Evolutionary conservation across 2,888 invertebrate genomes (phyloP).

Genomic region (Eupithecia inturbata): DNA sequence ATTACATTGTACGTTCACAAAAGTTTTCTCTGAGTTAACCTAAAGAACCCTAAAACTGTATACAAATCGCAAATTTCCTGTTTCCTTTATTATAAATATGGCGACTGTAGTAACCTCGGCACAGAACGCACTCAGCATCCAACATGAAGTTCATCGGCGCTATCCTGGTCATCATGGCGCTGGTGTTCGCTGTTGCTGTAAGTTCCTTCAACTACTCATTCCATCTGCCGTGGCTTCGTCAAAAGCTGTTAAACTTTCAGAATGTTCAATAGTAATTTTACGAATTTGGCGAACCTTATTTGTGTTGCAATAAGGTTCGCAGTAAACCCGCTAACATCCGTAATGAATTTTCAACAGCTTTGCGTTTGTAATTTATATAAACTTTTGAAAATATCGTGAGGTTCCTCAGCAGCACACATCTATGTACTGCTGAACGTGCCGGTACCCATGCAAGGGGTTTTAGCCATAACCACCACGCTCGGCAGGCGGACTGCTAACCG

Average conservation of each 20-base stretch:
- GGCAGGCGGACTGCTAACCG: too few species aligned
- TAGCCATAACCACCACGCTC: too few species aligned
- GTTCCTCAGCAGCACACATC: too few species aligned
- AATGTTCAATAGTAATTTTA: neutral
- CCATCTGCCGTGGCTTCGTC: neutral
- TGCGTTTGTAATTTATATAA: neutral
- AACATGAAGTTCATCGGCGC: slow-evolving; percentile 10
- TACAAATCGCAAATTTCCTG: neutral
- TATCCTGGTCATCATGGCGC: slow-evolving; percentile 4
- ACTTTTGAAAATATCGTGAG: too few species aligned
- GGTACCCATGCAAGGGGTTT: too few species aligned
- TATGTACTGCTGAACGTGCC: too few species aligned
- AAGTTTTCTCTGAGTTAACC: neutral
- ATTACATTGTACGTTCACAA: too few species aligned
- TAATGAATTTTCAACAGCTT: neutral
- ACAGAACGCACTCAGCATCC: neutral
- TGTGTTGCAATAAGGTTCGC: too few species aligned
- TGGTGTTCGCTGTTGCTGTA: slow-evolving; percentile 12
- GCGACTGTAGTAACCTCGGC: neutral
- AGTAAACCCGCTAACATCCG: too few species aligned
- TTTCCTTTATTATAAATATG: neutral
- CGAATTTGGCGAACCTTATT: too few species aligned
- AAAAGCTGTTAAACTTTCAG: neutral
- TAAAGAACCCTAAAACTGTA: neutral
- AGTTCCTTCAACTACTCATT: neutral